Conservation (phyloP, 2,797 vertebrate genomes). For the Rousettus madagascariensis region DNA sequence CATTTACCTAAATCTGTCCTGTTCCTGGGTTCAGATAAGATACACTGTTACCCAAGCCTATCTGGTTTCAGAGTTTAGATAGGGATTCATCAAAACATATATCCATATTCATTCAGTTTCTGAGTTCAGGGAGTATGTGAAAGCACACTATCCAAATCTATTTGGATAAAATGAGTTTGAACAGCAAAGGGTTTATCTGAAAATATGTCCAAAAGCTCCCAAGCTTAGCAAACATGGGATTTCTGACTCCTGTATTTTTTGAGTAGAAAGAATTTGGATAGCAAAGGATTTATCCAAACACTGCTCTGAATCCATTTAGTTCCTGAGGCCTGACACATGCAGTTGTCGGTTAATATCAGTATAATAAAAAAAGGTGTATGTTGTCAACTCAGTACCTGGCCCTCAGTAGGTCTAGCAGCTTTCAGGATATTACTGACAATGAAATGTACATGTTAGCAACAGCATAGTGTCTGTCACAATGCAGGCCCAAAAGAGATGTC, state of each 20-base stretch:
- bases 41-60: background rate
- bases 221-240: background rate
- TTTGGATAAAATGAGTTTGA: slow-evolving; percentile 6
- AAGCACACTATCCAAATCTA: background rate
- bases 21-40: background rate
- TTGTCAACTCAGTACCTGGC: background rate
- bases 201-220: background rate
- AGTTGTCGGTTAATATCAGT: background rate
- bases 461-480: background rate
- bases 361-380: slow-evolving; percentile 25
- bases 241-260: background rate
- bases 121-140: background rate
- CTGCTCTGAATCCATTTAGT: slow-evolving; percentile 16
- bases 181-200: background rate
- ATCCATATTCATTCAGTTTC: background rate
- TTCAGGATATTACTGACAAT: slow-evolving; percentile 2
- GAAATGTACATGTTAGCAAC: slow-evolving; percentile 5
- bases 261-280: background rate
- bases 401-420: background rate
- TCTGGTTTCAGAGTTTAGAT: slow-evolving; percentile 29
- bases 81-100: background rate
- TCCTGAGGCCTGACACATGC: background rate
- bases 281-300: slow-evolving; percentile 2
- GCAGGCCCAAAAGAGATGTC: background rate
- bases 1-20: background rate